These are phyloP conservation scores for Caerostris extrusa DNA, from an alignment of 1,140 invertebrate species.

Conservation along the genomic window DNA sequence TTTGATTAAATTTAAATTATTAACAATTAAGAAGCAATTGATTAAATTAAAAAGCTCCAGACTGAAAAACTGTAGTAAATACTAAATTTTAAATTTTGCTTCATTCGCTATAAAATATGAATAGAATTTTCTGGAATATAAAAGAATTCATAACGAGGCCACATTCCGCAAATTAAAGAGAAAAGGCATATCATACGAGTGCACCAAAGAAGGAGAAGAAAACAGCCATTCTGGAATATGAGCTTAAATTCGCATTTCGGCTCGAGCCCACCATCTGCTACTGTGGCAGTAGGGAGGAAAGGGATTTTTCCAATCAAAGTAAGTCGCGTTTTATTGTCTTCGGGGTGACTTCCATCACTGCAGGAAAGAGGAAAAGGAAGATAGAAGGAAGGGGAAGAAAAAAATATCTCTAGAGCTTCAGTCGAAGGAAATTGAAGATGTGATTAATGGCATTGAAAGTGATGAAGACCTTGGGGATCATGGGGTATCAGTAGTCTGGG, in stretches of 20 bases:
- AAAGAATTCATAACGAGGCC: neutral
- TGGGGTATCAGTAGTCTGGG: neutral
- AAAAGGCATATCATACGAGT: neutral
- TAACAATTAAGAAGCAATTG: no score
- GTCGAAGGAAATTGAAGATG: slow-evolving; percentile 21
- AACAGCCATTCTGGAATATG: neutral
- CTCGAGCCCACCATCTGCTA: neutral
- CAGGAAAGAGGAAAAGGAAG: neutral
- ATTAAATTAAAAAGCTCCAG: no score
- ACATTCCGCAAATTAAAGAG: neutral
- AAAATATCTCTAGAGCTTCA: neutral
- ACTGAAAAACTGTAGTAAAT: no score
- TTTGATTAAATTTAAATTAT: no score
- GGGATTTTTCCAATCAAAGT: slow-evolving; percentile 43
- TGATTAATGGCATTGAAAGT: slow-evolving; percentile 42
- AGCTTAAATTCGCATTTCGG: neutral
- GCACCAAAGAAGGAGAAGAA: neutral
- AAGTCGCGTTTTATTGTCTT: slow-evolving; percentile 43
- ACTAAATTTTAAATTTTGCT: no score
- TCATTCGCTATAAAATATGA: no score
- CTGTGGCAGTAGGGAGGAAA: neutral
- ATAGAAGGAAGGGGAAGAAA: neutral
- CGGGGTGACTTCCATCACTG: neutral
- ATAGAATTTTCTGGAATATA: neutral
- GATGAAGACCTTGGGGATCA: slow-evolving; percentile 18